phyloP scores from a whole-genome alignment of 1,140 invertebrate species.

The Orchesella cincta region DNA sequence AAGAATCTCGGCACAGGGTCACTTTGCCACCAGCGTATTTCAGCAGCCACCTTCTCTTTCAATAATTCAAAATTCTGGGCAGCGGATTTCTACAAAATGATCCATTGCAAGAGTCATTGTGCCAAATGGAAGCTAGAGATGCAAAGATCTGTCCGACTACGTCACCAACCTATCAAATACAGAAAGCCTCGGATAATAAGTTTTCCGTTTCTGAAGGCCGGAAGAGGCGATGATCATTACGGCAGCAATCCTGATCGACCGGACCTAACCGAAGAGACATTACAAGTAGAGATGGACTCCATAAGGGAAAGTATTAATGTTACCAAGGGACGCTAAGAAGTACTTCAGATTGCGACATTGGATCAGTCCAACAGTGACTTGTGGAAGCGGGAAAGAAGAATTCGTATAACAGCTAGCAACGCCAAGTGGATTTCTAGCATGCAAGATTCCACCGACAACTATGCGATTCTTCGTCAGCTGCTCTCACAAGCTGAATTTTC shows the following conservation, averaged over 20 bases:
- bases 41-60: not conserved
- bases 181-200: not conserved
- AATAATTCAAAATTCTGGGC: not conserved
- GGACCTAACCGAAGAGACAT: not conserved
- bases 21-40: not conserved
- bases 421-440: slow-evolving; percentile 15
- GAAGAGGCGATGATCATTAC: not conserved
- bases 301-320: not conserved
- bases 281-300: not conserved
- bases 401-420: slow-evolving; percentile 33
- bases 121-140: not conserved
- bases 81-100: not conserved
- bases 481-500: not conserved
- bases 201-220: not conserved
- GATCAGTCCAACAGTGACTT: slow-evolving; percentile 14
- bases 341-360: slow-evolving; percentile 5
- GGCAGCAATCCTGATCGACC: not conserved
- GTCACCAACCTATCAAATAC: not conserved
- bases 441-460: slow-evolving; percentile 20
- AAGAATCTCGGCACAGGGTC: not conserved
- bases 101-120: not conserved
- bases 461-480: not conserved
- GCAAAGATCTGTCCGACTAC: not conserved
- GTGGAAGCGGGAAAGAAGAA: slow-evolving; percentile 8
- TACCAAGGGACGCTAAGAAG: not conserved